A percentile compares a stretch with the other conserved stretches of the same genome.
phyloP scores from a whole-genome alignment of 2,113 vertebrate species.

The Phyllostomus hastatus region DNA sequence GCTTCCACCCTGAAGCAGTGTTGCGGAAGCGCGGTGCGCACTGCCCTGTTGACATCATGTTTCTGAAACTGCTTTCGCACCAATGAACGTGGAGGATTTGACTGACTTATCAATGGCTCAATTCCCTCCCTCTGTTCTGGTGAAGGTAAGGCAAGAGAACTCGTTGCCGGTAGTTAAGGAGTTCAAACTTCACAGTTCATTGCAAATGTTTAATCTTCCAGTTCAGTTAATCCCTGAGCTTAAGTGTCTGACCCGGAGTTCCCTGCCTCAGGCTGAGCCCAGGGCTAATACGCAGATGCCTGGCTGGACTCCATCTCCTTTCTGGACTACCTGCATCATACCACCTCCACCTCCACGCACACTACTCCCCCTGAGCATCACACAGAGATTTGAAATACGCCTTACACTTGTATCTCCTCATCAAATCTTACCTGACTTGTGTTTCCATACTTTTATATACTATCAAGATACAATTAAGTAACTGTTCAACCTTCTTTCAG shows the following conservation, averaged over 20 bases:
- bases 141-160: neutral
- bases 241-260: neutral
- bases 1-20: neutral
- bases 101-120: neutral
- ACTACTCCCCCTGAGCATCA: neutral
- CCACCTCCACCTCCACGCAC: neutral
- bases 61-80: neutral
- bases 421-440: neutral
- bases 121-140: neutral
- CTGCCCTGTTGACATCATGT: neutral
- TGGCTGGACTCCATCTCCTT: neutral
- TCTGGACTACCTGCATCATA: rapidly evolving
- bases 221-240: neutral
- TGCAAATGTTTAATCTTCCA: neutral
- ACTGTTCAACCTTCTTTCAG: neutral
- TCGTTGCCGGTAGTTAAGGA: neutral
- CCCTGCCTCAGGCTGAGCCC: neutral
- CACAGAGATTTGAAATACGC: neutral
- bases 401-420: neutral
- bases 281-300: neutral
- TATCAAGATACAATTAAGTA: neutral
- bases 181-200: neutral
- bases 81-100: neutral
- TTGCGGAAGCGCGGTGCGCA: neutral
- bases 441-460: neutral